A percentile compares a stretch with the other conserved stretches of the same genome.
Evolutionary conservation across 2,797 vertebrate genomes (phyloP).

Genomic region (Glossophaga mutica): DNA sequence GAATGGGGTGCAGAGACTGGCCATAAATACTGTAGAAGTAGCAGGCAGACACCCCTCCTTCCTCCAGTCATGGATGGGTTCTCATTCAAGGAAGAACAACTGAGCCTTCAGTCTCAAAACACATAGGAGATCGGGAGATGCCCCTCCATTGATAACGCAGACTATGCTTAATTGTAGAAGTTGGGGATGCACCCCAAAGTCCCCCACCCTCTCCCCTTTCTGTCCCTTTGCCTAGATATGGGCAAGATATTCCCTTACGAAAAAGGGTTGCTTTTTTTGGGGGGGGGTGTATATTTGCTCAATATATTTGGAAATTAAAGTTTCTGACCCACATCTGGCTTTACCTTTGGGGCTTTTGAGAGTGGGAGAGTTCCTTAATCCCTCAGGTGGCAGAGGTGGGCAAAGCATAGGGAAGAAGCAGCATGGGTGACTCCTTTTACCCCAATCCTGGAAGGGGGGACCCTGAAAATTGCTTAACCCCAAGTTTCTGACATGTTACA

Average conservation of each 20-base stretch:
- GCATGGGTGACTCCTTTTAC: neutral
- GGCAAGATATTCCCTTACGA: neutral
- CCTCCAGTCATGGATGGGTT: neutral
- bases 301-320: conserved; percentile 64
- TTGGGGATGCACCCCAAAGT: neutral
- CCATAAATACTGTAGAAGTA: neutral
- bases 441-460: neutral
- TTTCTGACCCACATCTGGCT: conserved; percentile 25
- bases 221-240: neutral
- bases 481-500: neutral
- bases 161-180: neutral
- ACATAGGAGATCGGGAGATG: neutral
- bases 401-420: neutral
- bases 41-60: neutral
- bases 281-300: neutral
- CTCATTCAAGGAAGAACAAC: neutral
- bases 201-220: neutral
- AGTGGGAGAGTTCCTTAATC: neutral
- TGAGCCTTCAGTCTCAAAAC: neutral
- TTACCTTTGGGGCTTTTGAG: neutral
- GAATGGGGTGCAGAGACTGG: neutral
- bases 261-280: neutral
- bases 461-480: neutral
- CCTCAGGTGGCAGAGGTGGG: neutral
- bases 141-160: neutral